Conservation (phyloP, 2,888 invertebrate species). For the Neocrepidodera transversa region DNA sequence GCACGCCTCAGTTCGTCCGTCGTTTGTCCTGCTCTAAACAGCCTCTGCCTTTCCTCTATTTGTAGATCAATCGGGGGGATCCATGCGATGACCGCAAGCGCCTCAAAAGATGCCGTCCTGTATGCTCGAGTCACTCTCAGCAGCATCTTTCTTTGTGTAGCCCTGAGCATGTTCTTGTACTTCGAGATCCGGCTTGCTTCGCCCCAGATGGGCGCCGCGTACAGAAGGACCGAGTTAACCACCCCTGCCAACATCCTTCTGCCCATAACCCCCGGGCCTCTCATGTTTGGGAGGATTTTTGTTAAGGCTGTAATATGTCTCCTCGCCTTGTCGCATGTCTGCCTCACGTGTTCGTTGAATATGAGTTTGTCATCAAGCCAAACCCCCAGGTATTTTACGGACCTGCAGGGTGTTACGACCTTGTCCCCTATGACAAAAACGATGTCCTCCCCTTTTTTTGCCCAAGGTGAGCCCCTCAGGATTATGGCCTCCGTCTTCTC, state of each 20-base stretch:
- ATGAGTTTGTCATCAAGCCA: not conserved
- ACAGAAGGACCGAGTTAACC: too few species aligned
- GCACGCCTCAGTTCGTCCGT: too few species aligned
- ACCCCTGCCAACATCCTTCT: not conserved
- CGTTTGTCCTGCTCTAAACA: too few species aligned
- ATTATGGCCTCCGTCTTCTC: not conserved
- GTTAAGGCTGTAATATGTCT: not conserved
- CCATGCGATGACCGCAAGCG: too few species aligned
- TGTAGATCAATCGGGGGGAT: too few species aligned
- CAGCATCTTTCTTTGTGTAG: too few species aligned
- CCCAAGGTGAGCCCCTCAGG: not conserved
- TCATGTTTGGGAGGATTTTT: not conserved
- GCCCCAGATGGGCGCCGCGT: too few species aligned
- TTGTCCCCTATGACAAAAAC: not conserved
- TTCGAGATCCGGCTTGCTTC: too few species aligned
- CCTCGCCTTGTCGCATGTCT: not conserved
- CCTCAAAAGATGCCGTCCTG: too few species aligned
- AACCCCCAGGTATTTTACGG: not conserved
- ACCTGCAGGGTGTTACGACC: not conserved
- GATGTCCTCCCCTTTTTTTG: not conserved
- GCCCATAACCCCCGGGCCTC: not conserved
- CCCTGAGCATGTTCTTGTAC: too few species aligned
- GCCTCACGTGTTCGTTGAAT: not conserved
- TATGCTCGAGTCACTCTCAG: too few species aligned
- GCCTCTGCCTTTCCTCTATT: too few species aligned